These are phyloP conservation scores for Fragum whitleyi DNA, from an alignment of 2,888 invertebrate genomes.

Conservation along the genomic window DNA sequence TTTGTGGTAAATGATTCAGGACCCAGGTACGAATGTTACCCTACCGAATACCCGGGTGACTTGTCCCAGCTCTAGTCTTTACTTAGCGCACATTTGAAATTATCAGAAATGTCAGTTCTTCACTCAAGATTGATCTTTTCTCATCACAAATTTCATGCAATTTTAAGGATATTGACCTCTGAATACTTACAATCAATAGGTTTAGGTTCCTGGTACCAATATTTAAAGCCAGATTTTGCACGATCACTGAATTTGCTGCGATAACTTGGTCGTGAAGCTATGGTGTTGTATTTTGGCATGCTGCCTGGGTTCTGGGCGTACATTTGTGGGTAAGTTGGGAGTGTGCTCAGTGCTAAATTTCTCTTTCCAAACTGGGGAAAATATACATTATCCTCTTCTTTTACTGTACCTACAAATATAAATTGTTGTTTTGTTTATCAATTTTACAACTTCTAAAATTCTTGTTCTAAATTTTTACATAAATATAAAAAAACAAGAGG, in stretches of 20 bases:
- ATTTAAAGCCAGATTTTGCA: conserved; percentile 74
- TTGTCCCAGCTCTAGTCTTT: no score
- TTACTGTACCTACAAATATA: conserved; percentile 68
- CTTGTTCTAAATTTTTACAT: no score
- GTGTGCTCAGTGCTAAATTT: background rate
- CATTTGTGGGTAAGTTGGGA: background rate
- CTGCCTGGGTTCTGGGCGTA: background rate
- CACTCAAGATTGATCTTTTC: no score
- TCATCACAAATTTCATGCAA: background rate
- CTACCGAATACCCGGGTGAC: no score
- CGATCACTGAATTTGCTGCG: conserved; percentile 66
- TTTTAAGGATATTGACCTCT: background rate
- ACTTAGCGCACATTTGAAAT: no score
- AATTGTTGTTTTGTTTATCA: no score
- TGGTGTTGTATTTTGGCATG: background rate
- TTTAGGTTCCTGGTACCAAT: conserved; percentile 77
- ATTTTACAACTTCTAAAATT: no score
- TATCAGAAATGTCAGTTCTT: no score
- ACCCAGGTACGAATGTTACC: no score
- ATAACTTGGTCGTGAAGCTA: conserved; percentile 2
- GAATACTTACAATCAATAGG: conserved; percentile 78
- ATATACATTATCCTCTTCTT: conserved; percentile 74
- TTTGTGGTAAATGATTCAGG: no score
- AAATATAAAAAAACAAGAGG: no score
- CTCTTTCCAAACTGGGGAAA: conserved; percentile 64